Base-by-base conservation (phyloP, 2,797 vertebrate genomes). In the Mareca strepera region DNA sequence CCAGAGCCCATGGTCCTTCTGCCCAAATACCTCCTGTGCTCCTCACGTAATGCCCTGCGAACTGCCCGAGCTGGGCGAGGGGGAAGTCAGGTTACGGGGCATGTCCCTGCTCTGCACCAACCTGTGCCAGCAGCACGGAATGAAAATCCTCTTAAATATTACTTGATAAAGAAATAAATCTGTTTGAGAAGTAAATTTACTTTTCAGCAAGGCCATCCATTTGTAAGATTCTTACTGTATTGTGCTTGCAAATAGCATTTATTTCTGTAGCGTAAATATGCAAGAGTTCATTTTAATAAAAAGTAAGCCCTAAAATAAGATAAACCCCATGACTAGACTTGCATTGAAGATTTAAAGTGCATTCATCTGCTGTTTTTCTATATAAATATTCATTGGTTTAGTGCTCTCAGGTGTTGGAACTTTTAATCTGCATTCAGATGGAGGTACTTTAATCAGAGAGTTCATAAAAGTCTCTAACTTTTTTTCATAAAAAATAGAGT, bases 311-410 rank as follows among this genome's bases (percentile, higher is more conserved):
- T 98, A 97, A 98, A 98, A 98, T 98, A 98, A 98, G 98, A 98
- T 98, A 98, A 98, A 98, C 98, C 98, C 97, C 97, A 98, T 98
- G 98, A 98, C 98, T 98, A 98, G 98, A 98, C 97, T 97, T 97
- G 97, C 97, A 98, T 97, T 97, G 98, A 98, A 98, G 98, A 98
- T 98, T 98, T 98, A 98, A 97, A 97, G 97, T 97, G 96, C 96
- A 98, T 98, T 98, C 98, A 97, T 98, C 97, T 97, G 98, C 97
- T 98, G 97, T 97, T 98, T 98, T 98, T 97, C n/a, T 77, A 86
- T 98, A 98, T 98, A 98, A 98, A 98, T 98, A 98, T 98, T 98
- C 98, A 98, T 98, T 97, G 98, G 97, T 96, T 98, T 97, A 97
- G 96, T 97, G 96, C 97, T 98, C 97, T 98, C 98, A 98, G 98